A percentile compares a stretch with the other conserved stretches of the same genome.
Evolutionary conservation across 2,797 vertebrate genomes (phyloP).

Genomic region (Emydoidea blandingii): DNA sequence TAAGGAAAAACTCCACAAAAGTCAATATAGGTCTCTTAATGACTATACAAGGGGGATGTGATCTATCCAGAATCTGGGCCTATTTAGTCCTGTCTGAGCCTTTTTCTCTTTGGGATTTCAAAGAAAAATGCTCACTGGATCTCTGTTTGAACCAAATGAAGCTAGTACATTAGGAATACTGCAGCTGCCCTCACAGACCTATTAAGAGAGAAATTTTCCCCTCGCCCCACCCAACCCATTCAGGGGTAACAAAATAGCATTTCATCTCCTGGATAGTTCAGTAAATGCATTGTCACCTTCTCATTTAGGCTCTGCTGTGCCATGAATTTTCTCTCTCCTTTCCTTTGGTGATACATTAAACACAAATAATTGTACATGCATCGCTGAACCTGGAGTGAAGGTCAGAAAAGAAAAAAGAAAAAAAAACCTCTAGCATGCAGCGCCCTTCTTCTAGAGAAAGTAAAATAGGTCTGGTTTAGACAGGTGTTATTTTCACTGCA

Average conservation of each 20-base stretch:
- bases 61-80: neutral
- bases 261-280: neutral
- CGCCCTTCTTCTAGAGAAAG: neutral
- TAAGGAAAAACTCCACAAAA: neutral
- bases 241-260: neutral
- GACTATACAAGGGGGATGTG: neutral
- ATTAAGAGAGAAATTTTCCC: neutral
- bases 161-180: neutral
- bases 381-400: neutral
- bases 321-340: constrained; percentile 28
- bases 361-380: neutral
- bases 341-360: constrained; percentile 33
- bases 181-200: neutral
- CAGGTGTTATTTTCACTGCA: neutral
- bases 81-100: neutral
- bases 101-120: neutral
- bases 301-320: constrained; percentile 15
- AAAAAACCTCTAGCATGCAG: neutral
- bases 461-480: constrained; percentile 1
- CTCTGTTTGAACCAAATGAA: neutral
- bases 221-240: neutral
- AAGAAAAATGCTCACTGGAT: neutral
- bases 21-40: neutral
- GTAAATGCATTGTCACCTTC: constrained; percentile 22
- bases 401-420: neutral